These are phyloP conservation scores for Camponotus vicinus DNA, from an alignment of 1,140 invertebrate species.

Conservation along the genomic window DNA sequence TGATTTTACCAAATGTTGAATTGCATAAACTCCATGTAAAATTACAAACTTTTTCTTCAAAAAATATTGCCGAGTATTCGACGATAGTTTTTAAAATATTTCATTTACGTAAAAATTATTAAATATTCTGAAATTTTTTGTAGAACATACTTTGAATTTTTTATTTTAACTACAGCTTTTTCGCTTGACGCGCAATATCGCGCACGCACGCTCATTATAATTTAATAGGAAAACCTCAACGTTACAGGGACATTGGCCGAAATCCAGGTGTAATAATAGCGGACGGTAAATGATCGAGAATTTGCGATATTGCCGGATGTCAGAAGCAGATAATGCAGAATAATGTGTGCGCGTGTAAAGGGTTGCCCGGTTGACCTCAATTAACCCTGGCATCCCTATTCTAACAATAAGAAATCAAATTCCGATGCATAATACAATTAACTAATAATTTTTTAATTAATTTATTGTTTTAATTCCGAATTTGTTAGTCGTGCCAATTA, in stretches of 20 bases:
- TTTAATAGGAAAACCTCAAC: background rate
- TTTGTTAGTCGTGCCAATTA: too few species aligned
- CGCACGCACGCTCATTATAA: background rate
- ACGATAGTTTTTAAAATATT: background rate
- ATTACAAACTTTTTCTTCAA: background rate
- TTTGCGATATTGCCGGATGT: conserved; percentile 49
- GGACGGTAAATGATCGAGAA: conserved; percentile 22
- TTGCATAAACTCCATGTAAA: background rate
- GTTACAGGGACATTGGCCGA: background rate
- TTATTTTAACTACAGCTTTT: background rate
- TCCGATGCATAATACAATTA: too few species aligned
- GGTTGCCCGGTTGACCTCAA: background rate
- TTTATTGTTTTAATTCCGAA: too few species aligned
- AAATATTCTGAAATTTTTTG: background rate
- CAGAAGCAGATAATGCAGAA: conserved; percentile 46
- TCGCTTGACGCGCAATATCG: background rate
- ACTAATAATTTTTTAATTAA: too few species aligned
- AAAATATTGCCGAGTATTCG: background rate
- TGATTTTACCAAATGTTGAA: background rate
- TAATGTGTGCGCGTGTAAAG: conserved; percentile 45
- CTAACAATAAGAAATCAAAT: too few species aligned
- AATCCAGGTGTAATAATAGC: conserved; percentile 40
- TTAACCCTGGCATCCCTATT: too few species aligned
- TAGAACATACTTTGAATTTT: background rate
- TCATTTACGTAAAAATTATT: background rate